phyloP scores from a whole-genome alignment of 2,888 invertebrate species.

The Nomada flava region DNA sequence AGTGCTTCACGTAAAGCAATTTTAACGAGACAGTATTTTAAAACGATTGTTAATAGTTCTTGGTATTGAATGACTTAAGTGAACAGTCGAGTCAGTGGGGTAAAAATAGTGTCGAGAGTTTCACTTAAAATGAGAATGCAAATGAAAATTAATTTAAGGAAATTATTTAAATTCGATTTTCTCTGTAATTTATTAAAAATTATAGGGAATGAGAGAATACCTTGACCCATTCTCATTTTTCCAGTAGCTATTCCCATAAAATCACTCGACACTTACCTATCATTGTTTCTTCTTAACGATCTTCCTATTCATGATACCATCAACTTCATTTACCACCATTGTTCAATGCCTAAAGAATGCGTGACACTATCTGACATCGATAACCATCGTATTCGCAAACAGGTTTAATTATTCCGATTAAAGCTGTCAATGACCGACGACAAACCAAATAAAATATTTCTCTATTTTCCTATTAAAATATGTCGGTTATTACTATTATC shows the following conservation, averaged over 20 bases:
- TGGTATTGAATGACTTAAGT: no score
- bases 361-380: not conserved
- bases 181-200: no score
- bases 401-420: not conserved
- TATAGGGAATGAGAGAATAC: not conserved
- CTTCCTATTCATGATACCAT: not conserved
- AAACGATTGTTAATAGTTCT: not conserved
- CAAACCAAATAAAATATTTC: no score
- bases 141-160: not conserved
- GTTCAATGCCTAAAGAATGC: not conserved
- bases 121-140: not conserved
- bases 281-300: conserved; percentile 9
- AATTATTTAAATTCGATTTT: no score
- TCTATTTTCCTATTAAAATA: no score
- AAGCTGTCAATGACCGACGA: not conserved
- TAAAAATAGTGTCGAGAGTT: conserved; percentile 21
- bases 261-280: conserved; percentile 30
- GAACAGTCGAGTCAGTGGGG: not conserved
- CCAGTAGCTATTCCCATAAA: conserved; percentile 17
- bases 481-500: no score
- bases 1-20: not conserved
- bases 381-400: not conserved
- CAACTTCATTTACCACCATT: not conserved
- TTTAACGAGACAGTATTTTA: not conserved
- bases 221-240: conserved; percentile 38